phyloP scores from a whole-genome alignment of 2,113 vertebrate genomes.

The Xiphorhynchus elegans region DNA sequence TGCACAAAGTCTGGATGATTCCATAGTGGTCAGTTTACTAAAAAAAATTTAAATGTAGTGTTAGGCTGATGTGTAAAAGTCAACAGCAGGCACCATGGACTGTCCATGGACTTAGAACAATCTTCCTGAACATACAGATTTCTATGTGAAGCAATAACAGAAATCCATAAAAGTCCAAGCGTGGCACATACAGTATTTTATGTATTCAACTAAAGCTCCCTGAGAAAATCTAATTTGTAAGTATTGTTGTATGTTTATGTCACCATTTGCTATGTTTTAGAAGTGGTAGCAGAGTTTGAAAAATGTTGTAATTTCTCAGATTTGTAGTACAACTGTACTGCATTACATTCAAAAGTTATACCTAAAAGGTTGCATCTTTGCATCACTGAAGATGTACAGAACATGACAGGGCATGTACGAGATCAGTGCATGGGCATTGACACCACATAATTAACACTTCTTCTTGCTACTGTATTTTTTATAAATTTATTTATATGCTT shows the following conservation, averaged over 20 bases:
- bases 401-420: background rate
- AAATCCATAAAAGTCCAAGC: background rate
- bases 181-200: background rate
- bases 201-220: slow-evolving; percentile 15
- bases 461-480: background rate
- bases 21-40: background rate
- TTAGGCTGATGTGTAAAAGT: slow-evolving; percentile 47
- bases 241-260: background rate
- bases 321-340: slow-evolving; percentile 21
- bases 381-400: background rate
- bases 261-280: background rate
- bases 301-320: background rate
- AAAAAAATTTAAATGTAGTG: slow-evolving; percentile 31
- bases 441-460: background rate
- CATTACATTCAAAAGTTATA: background rate
- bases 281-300: background rate
- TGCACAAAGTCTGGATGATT: background rate
- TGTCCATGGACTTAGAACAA: background rate
- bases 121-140: background rate
- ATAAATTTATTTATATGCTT: background rate
- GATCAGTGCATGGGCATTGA: background rate
- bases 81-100: background rate
- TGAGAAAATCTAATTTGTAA: slow-evolving; percentile 1
- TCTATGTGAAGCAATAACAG: slow-evolving; percentile 41
- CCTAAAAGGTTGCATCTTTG: background rate